Conservation (phyloP, 2,797 vertebrate species). For the Nannoperca obscura region DNA sequence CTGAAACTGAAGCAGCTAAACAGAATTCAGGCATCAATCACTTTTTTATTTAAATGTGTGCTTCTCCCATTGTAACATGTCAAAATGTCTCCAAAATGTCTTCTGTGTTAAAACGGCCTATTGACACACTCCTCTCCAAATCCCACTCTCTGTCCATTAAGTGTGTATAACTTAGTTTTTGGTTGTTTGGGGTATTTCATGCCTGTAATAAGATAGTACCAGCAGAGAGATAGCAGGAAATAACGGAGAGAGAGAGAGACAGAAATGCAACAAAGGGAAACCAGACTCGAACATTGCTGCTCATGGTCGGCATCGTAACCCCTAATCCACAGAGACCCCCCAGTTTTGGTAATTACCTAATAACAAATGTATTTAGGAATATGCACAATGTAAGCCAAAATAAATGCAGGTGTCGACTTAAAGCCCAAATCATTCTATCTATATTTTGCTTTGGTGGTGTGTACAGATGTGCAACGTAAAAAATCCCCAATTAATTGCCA, state of each 20-base stretch:
- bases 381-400: not conserved
- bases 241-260: not conserved
- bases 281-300: not conserved
- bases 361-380: not conserved
- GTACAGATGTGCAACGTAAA: not conserved
- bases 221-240: not conserved
- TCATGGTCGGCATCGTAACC: not conserved
- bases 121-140: not conserved
- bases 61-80: not conserved
- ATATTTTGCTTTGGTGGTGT: not conserved
- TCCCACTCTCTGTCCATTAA: not conserved
- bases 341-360: not conserved
- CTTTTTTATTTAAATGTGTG: not conserved
- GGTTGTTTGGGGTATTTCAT: not conserved
- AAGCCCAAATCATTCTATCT: not conserved
- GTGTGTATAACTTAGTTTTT: not conserved
- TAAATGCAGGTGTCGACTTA: not conserved
- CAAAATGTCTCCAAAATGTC: not conserved
- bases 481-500: not conserved
- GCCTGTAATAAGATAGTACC: not conserved
- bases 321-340: not conserved
- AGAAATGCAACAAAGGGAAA: not conserved
- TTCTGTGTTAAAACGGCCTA: not conserved
- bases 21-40: not conserved
- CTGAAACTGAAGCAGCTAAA: not conserved